Base-by-base conservation (phyloP, 2,797 vertebrate species). In the Xerus rutilus region DNA sequence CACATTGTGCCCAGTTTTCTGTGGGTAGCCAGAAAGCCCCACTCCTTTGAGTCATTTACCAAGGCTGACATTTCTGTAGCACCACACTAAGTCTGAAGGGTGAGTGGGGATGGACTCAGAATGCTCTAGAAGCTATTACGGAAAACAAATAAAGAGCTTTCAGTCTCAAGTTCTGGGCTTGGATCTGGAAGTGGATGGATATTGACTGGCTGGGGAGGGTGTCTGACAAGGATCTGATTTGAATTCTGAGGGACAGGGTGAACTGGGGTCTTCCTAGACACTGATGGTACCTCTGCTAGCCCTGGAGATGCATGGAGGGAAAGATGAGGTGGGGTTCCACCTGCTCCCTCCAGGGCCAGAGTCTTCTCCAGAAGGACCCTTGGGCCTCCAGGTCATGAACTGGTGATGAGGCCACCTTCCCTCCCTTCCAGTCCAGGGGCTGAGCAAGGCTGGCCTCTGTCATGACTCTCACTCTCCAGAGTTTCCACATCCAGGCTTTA, bases 401-500 rank as follows among this genome's bases (percentile, higher is more conserved):
- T 62, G 30, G 54, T 59, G 54, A 74, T 43, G 25, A n/a, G 1
- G 12, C 47, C 47, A 89, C 18, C 23, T 35, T n/a, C 72, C 23
- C 39, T 74, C 52, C 69, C 35, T 93, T 67, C 43, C 49, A 32
- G 35, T 5, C 30, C 39, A 15, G 12, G 59, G 45, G 3, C 18
- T n/a, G n/a, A 4, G 18, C 9, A 20, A 70, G 84, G 73, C 13
- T 84, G 67, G 45, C 30, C 35, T 30, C 84, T 49, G 1, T 78
- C 69, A 83, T 0, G 14, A 65, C 49, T 82, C 69, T 47, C 65
- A 78, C 23, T 89, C 39, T 32, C n/a, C n/a, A 67, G 39, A 17
- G 11, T 96, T 94, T 76, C n/a, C 52, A 69, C 21, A 78, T 4
- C 23, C 13, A 25, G 25, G 59, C 64, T 96, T 96, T 97, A 96